These are phyloP conservation scores for Malurus splendens DNA, from an alignment of 2,797 vertebrate genomes.

Conservation along the genomic window DNA sequence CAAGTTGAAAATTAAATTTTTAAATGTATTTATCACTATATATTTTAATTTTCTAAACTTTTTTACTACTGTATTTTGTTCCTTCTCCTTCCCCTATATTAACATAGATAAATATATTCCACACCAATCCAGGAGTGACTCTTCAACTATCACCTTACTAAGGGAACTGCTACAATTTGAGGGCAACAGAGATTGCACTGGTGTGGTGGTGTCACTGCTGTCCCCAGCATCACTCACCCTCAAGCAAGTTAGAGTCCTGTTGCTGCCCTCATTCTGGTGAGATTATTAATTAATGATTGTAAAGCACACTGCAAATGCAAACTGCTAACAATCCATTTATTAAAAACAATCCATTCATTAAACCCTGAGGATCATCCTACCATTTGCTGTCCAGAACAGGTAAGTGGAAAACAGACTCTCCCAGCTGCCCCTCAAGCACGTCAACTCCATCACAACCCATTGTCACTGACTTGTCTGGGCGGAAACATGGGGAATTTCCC, in stretches of 20 bases:
- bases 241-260: rapidly evolving
- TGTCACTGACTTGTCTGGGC: background rate
- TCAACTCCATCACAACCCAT: background rate
- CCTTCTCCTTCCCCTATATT: background rate
- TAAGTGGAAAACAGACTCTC: background rate
- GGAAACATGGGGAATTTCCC: background rate
- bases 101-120: background rate
- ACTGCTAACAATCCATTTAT: background rate
- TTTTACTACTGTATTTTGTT: background rate
- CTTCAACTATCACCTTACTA: background rate
- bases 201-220: background rate
- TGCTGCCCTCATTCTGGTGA: background rate
- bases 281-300: conserved; percentile 6
- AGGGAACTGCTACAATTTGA: background rate
- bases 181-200: background rate
- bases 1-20: background rate
- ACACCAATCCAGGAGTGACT: background rate
- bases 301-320: conserved; percentile 8
- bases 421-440: background rate
- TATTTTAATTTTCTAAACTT: no score
- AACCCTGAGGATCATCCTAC: background rate
- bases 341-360: background rate
- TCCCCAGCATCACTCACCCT: background rate
- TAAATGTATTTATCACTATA: no score
- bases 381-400: background rate